Conservation (phyloP, 2,113 vertebrate genomes). For the Chrysochloris asiatica region DNA sequence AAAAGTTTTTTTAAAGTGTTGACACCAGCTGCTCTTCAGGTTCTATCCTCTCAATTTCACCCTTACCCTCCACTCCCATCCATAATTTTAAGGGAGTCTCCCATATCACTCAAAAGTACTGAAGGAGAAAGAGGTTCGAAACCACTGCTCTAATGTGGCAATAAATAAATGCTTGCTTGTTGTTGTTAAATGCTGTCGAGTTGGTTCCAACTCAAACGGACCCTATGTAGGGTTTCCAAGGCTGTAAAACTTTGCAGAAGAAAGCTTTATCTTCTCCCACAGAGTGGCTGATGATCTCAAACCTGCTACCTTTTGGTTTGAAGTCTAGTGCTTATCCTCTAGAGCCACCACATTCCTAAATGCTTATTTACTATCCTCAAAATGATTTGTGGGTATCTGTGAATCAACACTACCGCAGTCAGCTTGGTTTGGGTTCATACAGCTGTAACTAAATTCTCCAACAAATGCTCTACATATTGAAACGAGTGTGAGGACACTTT, state of each 20-base stretch:
- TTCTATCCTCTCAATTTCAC: not conserved
- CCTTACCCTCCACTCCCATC: not conserved
- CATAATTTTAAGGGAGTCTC: not conserved
- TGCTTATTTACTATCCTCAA: too few species aligned
- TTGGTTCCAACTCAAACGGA: too few species aligned
- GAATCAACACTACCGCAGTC: not conserved
- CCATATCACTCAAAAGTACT: constrained; percentile 1
- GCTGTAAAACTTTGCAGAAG: too few species aligned
- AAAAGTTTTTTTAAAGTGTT: not conserved
- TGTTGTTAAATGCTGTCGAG: too few species aligned
- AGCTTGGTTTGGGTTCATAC: not conserved
- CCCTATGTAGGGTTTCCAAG: too few species aligned
- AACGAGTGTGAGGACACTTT: not conserved
- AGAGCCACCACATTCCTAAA: too few species aligned
- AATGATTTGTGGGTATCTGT: too few species aligned
- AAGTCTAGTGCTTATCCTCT: too few species aligned
- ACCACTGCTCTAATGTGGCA: not conserved
- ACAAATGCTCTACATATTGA: not conserved
- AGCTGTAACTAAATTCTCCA: constrained; percentile 26
- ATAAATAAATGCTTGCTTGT: not conserved
- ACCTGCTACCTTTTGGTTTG: too few species aligned
- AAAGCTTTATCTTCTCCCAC: too few species aligned
- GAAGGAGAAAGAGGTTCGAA: not conserved
- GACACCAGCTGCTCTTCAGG: not conserved
- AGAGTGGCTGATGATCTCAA: too few species aligned